Evolutionary conservation across 1,140 invertebrate genomes (phyloP).

Genomic region (Trypoxylus dichotomus): DNA sequence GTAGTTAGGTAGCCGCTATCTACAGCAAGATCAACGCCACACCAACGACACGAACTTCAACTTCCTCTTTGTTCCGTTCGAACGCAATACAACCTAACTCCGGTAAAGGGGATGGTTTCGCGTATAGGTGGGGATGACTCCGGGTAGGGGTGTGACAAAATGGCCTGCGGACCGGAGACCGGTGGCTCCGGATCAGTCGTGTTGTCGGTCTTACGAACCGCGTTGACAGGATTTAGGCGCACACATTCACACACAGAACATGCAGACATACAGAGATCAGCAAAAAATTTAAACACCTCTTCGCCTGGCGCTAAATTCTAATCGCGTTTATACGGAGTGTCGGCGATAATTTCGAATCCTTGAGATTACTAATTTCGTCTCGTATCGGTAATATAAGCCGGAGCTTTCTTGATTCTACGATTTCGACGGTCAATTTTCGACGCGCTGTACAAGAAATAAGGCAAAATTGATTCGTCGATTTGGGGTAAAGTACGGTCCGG

Average conservation of each 20-base stretch:
- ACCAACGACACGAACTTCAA: neutral
- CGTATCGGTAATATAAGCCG: neutral
- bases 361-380: neutral
- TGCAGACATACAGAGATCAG: neutral
- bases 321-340: neutral
- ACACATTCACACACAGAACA: conserved; percentile 3
- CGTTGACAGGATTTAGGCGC: conserved; percentile 13
- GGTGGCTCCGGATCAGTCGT: conserved; percentile 48
- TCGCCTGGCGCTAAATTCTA: neutral
- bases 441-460: neutral
- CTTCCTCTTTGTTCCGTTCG: neutral
- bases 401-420: neutral
- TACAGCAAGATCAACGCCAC: neutral
- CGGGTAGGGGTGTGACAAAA: conserved; percentile 53
- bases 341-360: too few species aligned
- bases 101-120: conserved; percentile 17
- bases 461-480: conserved; percentile 53
- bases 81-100: neutral
- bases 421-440: neutral
- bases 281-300: conserved; percentile 12
- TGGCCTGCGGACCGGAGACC: conserved; percentile 52
- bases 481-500: conserved; percentile 51
- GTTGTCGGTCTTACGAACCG: conserved; percentile 45
- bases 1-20: neutral
- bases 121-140: conserved; percentile 46